Evolutionary conservation across 2,113 vertebrate species (phyloP).

Genomic region (Nycticebus coucang): DNA sequence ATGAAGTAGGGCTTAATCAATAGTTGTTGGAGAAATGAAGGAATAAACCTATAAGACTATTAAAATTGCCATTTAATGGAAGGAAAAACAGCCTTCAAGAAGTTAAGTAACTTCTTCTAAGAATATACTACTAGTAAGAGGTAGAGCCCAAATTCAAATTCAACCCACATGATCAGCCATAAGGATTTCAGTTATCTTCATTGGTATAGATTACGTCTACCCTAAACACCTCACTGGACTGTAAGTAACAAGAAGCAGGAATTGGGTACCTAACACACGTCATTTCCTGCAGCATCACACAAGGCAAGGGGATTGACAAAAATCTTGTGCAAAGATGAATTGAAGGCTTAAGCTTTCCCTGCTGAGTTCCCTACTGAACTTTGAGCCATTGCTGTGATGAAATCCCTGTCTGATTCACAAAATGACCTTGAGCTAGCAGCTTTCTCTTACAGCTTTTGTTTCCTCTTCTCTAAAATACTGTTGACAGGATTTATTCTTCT

Average conservation of each 20-base stretch:
- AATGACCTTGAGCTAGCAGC: conserved; percentile 1
- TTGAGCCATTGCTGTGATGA: neutral
- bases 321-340: neutral
- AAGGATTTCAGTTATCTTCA: neutral
- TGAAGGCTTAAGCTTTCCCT: neutral
- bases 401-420: neutral
- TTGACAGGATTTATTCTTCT: neutral
- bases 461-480: neutral
- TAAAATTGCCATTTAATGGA: neutral
- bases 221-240: neutral
- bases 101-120: neutral
- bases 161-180: neutral
- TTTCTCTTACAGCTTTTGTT: neutral
- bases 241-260: neutral
- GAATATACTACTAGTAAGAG: neutral
- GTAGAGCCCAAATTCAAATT: neutral
- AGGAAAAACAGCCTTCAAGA: neutral
- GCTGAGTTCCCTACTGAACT: neutral
- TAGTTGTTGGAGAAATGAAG: neutral
- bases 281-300: neutral
- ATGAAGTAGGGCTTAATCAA: neutral
- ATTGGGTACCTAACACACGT: neutral
- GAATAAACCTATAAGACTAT: neutral
- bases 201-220: neutral
- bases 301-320: neutral